Percentiles rank a stretch among this genome's conserved stretches.
Conservation (phyloP, 2,797 vertebrate species). For the Syngnathus rostellatus region DNA sequence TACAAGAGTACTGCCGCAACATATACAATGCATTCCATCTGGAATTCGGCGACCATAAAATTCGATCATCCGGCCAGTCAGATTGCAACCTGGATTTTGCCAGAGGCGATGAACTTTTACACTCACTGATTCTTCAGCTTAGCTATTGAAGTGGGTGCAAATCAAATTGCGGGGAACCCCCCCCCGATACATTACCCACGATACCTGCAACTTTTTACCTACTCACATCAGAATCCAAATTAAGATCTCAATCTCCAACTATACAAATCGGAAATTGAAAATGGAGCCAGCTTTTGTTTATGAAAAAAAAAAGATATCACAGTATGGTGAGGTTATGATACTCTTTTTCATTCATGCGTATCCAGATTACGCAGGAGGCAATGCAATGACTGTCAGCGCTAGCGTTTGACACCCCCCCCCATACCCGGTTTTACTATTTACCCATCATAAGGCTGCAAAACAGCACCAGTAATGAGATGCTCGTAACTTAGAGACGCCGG, state of each 20-base stretch:
- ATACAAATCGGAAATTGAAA: constrained; percentile 51
- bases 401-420: constrained; percentile 43
- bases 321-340: constrained; percentile 53
- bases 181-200: constrained; percentile 24
- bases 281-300: constrained; percentile 32
- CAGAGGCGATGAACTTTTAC: constrained; percentile 58
- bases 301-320: constrained; percentile 23
- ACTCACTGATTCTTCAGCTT: constrained; percentile 48
- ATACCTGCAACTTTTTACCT: constrained; percentile 40
- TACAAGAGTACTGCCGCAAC: neutral
- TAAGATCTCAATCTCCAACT: constrained; percentile 46
- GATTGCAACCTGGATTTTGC: constrained; percentile 48
- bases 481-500: constrained; percentile 52
- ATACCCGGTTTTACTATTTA: constrained; percentile 35
- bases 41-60: constrained; percentile 43
- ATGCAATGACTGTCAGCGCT: constrained; percentile 41
- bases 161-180: constrained; percentile 18
- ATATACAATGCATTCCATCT: neutral
- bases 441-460: constrained; percentile 56
- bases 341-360: constrained; percentile 50
- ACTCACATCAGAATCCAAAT: constrained; percentile 41
- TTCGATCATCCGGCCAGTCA: constrained; percentile 44
- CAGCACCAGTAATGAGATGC: constrained; percentile 55
- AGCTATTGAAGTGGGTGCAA: constrained; percentile 29
- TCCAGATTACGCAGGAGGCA: constrained; percentile 54